Evolutionary conservation across 1,140 invertebrate genomes (phyloP).

Genomic region (Zaprionus gabonicus): DNA sequence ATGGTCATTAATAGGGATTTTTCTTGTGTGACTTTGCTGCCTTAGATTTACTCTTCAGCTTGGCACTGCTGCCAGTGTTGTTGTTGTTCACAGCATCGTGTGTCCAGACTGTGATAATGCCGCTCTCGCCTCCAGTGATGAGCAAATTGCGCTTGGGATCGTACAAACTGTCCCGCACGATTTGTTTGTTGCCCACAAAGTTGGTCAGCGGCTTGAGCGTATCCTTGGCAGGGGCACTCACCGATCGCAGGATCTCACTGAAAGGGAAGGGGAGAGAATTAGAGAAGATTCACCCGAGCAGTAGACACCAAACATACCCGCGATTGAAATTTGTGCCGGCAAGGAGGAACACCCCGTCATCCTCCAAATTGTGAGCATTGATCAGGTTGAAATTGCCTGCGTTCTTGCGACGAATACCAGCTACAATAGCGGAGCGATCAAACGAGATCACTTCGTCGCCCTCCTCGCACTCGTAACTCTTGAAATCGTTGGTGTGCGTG

Average conservation of each 20-base stretch:
- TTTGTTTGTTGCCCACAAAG: conserved; percentile 88
- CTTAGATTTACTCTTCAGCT: conserved; percentile 54
- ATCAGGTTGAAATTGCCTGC: conserved; percentile 89
- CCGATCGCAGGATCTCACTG: conserved; percentile 86
- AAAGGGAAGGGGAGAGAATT: not conserved
- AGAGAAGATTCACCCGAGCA: not conserved
- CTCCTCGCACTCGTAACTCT: conserved; percentile 89
- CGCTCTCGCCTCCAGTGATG: conserved; percentile 88
- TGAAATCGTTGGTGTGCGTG: conserved; percentile 89
- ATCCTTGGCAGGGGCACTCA: conserved; percentile 85
- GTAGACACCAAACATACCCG: conserved; percentile 62
- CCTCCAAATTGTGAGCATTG: conserved; percentile 85
- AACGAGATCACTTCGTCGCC: conserved; percentile 86
- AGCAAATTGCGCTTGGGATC: conserved; percentile 86
- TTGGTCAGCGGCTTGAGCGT: conserved; percentile 85
- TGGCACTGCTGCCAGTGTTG: conserved; percentile 7
- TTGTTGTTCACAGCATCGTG: conserved; percentile 10
- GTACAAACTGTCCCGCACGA: conserved; percentile 88
- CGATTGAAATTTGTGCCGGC: conserved; percentile 87
- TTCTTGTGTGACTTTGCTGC: conserved; percentile 52
- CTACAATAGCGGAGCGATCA: conserved; percentile 86
- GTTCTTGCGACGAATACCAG: conserved; percentile 86
- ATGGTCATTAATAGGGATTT: conserved; percentile 49
- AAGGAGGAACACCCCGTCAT: conserved; percentile 86
- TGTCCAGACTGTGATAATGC: conserved; percentile 87